Evolutionary conservation across 2,888 invertebrate genomes (phyloP).

Genomic region (Philhelius pedissequus): DNA sequence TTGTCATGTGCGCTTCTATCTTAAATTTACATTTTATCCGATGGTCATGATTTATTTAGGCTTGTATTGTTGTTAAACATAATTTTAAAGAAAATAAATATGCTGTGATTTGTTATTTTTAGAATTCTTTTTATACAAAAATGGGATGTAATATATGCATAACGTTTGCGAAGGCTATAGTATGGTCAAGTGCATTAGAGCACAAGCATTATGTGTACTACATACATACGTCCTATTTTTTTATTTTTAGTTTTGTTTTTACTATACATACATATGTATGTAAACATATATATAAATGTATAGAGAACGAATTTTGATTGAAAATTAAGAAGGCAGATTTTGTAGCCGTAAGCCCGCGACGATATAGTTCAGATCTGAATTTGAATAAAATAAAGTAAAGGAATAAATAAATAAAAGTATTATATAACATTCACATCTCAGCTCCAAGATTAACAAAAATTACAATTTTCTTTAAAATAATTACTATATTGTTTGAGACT

Average conservation of each 20-base stretch:
- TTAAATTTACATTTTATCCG: slow-evolving; percentile 18
- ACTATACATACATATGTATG: not conserved
- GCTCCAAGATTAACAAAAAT: too few species aligned
- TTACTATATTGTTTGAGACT: too few species aligned
- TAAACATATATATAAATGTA: not conserved
- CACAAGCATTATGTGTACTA: too few species aligned
- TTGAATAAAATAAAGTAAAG: too few species aligned
- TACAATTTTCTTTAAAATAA: too few species aligned
- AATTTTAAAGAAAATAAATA: not conserved
- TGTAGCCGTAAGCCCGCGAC: too few species aligned
- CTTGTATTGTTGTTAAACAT: slow-evolving; percentile 16
- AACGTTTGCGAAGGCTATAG: not conserved
- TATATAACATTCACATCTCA: too few species aligned
- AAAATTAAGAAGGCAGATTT: not conserved
- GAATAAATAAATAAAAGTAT: too few species aligned
- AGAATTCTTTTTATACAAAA: not conserved
- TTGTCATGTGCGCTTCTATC: slow-evolving; percentile 8
- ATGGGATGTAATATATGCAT: not conserved
- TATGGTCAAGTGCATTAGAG: slow-evolving; percentile 21
- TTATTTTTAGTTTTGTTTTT: slow-evolving; percentile 37
- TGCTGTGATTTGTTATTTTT: slow-evolving; percentile 8
- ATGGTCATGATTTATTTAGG: slow-evolving; percentile 19
- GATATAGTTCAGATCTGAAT: too few species aligned
- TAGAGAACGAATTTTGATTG: not conserved
- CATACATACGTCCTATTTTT: slow-evolving; percentile 27